Conservation (phyloP, 1,140 invertebrate genomes). For the Kradibia gibbosae region DNA sequence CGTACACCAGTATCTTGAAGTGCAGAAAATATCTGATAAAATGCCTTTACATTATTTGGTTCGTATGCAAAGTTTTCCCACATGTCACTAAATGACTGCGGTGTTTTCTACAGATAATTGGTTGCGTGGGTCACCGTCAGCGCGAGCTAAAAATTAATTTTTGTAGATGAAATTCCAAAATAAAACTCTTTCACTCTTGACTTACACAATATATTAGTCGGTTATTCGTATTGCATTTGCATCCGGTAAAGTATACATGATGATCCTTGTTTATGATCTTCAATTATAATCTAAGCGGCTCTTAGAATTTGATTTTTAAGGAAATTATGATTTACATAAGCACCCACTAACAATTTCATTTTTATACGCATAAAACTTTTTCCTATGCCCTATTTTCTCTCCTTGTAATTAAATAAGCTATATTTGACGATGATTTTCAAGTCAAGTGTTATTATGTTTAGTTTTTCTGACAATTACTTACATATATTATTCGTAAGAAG, state of each 20-base stretch:
- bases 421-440: not conserved
- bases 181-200: constrained; percentile 45
- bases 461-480: not conserved
- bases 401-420: not conserved
- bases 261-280: constrained; percentile 44
- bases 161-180: constrained; percentile 55
- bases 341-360: constrained; percentile 27
- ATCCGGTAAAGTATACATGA: constrained; percentile 22
- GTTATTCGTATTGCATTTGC: constrained; percentile 26
- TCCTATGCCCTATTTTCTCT: not conserved
- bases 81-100: constrained; percentile 55
- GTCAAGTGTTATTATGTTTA: not conserved
- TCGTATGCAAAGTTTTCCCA: constrained; percentile 44
- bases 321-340: constrained; percentile 39
- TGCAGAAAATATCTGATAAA: constrained; percentile 40
- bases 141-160: constrained; percentile 58
- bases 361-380: not conserved
- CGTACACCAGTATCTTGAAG: constrained; percentile 11
- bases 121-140: constrained; percentile 54
- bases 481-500: constrained; percentile 4
- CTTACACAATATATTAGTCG: constrained; percentile 48
- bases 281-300: constrained; percentile 52
- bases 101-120: constrained; percentile 58
- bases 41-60: constrained; percentile 36
- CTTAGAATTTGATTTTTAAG: constrained; percentile 30